Conservation (phyloP, 2,888 invertebrate species). For the Trisateles emortualis region DNA sequence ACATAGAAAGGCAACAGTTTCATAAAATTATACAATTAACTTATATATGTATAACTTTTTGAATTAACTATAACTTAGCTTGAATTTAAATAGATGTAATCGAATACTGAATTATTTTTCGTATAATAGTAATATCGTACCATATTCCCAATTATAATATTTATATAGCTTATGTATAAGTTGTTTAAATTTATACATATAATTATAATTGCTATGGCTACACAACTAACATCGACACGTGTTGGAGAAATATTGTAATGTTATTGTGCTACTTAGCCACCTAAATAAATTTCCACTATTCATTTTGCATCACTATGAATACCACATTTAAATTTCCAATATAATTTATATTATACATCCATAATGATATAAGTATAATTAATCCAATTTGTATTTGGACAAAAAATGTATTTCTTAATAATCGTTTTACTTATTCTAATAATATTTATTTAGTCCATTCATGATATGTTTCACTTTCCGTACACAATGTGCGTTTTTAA, state of each 20-base stretch:
- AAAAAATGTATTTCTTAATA: not conserved
- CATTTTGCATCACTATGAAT: too few relatives aligned
- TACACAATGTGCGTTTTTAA: conserved; percentile 21
- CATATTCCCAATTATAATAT: too few relatives aligned
- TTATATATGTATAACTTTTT: conserved; percentile 5
- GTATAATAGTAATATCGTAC: too few relatives aligned
- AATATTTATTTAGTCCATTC: conserved; percentile 19
- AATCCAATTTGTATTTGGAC: not conserved
- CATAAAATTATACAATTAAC: conserved; percentile 26
- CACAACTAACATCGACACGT: too few relatives aligned
- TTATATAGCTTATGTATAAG: too few relatives aligned
- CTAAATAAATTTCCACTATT: too few relatives aligned
- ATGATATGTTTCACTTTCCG: conserved; percentile 53
- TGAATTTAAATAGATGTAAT: not conserved
- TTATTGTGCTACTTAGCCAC: not conserved
- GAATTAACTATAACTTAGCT: not conserved
- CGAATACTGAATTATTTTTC: not conserved
- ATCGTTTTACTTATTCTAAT: conserved; percentile 11
- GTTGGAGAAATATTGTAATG: too few relatives aligned
- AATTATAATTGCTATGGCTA: too few relatives aligned
- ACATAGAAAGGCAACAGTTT: conserved; percentile 39
- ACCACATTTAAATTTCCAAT: too few relatives aligned
- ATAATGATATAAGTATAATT: too few relatives aligned
- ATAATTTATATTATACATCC: too few relatives aligned
- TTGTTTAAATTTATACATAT: too few relatives aligned